Evolutionary conservation across 2,888 invertebrate species (phyloP).

Genomic region (Dinocampus coccinellae): DNA sequence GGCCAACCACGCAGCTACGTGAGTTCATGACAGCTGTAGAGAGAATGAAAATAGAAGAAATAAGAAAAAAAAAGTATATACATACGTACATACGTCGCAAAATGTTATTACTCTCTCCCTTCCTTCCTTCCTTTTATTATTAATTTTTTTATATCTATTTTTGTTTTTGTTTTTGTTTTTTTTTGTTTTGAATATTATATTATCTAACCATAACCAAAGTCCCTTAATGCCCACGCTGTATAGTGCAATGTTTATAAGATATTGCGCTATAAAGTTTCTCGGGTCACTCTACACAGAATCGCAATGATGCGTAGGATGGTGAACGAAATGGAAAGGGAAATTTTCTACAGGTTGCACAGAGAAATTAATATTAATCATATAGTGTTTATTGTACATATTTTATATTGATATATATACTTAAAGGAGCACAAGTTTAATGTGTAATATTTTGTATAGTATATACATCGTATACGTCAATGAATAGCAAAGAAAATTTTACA

Average conservation of each 20-base stretch:
- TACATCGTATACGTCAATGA: slow-evolving; percentile 8
- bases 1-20: slow-evolving; percentile 50
- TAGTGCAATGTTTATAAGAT: slow-evolving; percentile 56
- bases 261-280: slow-evolving; percentile 59
- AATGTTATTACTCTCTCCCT: slow-evolving; percentile 6
- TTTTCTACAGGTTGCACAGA: slow-evolving; percentile 30
- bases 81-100: neutral
- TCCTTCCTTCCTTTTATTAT: neutral
- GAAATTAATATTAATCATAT: slow-evolving; percentile 2
- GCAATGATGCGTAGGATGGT: slow-evolving; percentile 55
- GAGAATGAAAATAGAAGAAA: slow-evolving; percentile 40
- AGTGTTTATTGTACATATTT: neutral
- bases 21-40: slow-evolving; percentile 56
- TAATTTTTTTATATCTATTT: too few species aligned
- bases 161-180: too few species aligned
- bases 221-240: slow-evolving; percentile 45
- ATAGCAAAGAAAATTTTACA: neutral
- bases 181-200: too few species aligned
- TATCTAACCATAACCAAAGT: slow-evolving; percentile 39
- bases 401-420: neutral
- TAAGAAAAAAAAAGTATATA: neutral
- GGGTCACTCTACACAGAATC: slow-evolving; percentile 41
- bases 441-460: neutral
- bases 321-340: slow-evolving; percentile 58
- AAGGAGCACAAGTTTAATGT: neutral